phyloP scores from a whole-genome alignment of 2,888 invertebrate species.

The Thera obeliscata region DNA sequence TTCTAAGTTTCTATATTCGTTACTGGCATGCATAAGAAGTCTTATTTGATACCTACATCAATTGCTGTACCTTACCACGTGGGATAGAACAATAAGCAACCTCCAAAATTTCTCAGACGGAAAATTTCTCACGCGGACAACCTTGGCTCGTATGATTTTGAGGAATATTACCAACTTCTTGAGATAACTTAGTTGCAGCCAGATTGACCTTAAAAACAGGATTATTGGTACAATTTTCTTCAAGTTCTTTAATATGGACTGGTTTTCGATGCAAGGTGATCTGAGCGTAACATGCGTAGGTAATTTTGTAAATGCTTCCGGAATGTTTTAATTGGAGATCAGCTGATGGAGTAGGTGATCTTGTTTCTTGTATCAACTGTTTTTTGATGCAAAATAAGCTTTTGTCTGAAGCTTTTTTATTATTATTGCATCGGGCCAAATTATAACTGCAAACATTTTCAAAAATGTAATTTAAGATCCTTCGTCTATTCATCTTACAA shows the following conservation, averaged over 20 bases:
- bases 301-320: slow-evolving; percentile 52
- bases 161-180: slow-evolving; percentile 25
- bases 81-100: slow-evolving; percentile 23
- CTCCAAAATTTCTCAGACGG: slow-evolving; percentile 24
- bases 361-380: slow-evolving; percentile 1
- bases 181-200: slow-evolving; percentile 35
- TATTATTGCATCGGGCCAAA: background rate
- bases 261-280: slow-evolving; percentile 68
- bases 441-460: too few relatives aligned
- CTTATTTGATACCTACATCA: background rate
- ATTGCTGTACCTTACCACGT: slow-evolving; percentile 4
- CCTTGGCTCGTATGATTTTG: slow-evolving; percentile 26
- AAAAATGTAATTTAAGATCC: background rate
- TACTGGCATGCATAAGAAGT: too few relatives aligned
- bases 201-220: slow-evolving; percentile 55
- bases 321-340: slow-evolving; percentile 39
- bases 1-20: too few relatives aligned
- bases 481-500: too few relatives aligned
- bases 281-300: slow-evolving; percentile 47
- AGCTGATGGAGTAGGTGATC: slow-evolving; percentile 13
- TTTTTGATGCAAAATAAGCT: slow-evolving; percentile 4
- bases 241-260: slow-evolving; percentile 54
- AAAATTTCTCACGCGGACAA: slow-evolving; percentile 20
- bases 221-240: slow-evolving; percentile 54
- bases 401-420: slow-evolving; percentile 6